Base-by-base conservation (phyloP, 1,140 invertebrate species). In the Leptinotarsa undecemlineata region DNA sequence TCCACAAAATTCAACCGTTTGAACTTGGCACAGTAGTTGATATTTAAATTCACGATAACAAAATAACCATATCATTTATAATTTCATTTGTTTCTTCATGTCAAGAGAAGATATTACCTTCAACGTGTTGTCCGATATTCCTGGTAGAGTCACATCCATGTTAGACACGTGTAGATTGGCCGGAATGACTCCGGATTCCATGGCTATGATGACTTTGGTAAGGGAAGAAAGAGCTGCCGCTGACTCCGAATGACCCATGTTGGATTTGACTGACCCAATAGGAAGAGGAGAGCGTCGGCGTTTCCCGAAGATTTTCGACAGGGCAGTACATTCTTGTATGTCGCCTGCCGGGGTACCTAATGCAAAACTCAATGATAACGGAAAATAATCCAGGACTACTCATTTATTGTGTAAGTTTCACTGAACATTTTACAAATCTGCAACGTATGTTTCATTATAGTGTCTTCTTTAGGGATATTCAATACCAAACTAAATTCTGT, bases 241-340 rank as follows among this genome's bases (percentile, higher is more conserved):
- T 13, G 94, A 91, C 85, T 98, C 97, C 1, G 94, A 90, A 83
- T 98, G 97, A 0, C 97, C 97, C 81, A 98, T 88, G 85, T 98
- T 98, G 0, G 95, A 95, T 83, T 98, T 98, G 1, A 96, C 88
- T 0, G 96, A 95, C 2, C 96, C 96, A 77, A 98, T 92, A 48
- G 89, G 85, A 0, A 98, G 86, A 0, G 96, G 94, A 2, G 85
- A 86, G 33, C 8, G 11, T 2, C 33, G 33, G 33, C 33, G 8
- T 3, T 42, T 11, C 33, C 33, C 33, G 33, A 42, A 42, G 33
- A 42, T 42, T 42, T 42, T 42, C 33, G 33, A 42, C 33, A 42
- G 3, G 33, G 33, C 0, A 61, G 17, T 89, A 2, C 95, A 84
- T 86, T 98, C 96, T 84, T 97, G 94, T 75, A 92, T 91, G 85